phyloP scores from a whole-genome alignment of 2,888 invertebrate species.

The Melieria picta region DNA sequence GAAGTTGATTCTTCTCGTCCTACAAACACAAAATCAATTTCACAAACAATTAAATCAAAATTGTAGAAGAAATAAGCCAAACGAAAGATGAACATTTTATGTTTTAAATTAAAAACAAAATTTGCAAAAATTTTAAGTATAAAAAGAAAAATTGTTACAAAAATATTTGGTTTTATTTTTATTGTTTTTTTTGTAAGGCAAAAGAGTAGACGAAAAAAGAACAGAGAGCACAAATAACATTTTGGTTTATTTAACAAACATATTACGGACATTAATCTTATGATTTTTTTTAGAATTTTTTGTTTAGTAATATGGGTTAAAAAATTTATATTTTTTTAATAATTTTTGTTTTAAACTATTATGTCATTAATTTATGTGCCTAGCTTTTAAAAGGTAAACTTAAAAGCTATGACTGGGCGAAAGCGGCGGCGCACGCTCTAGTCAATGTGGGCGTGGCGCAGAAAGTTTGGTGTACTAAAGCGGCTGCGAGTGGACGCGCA shows the following conservation, averaged over 20 bases:
- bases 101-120: constrained; percentile 22
- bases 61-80: constrained; percentile 37
- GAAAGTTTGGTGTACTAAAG: no score
- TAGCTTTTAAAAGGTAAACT: no score
- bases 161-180: no score
- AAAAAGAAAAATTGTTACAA: no score
- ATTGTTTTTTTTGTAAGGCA: constrained; percentile 30
- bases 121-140: constrained; percentile 1
- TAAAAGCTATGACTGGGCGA: no score
- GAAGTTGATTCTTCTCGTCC: constrained; percentile 96
- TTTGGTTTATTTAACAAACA: constrained; percentile 49
- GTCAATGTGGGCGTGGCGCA: no score
- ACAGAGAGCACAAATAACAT: constrained; percentile 59
- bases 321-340: constrained; percentile 28
- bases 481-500: no score
- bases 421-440: no score
- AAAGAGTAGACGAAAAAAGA: constrained; percentile 72
- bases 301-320: constrained; percentile 30
- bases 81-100: constrained; percentile 28
- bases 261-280: constrained; percentile 48
- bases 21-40: constrained; percentile 66
- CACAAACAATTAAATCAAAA: constrained; percentile 43
- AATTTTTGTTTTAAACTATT: constrained; percentile 2
- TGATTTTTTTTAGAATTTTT: constrained; percentile 51
- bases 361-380: constrained; percentile 36